Evolutionary conservation across 1,140 invertebrate genomes (phyloP), one percentile per base, ranked within the genome.

Genomic region (Drosophila sp.): DNA sequence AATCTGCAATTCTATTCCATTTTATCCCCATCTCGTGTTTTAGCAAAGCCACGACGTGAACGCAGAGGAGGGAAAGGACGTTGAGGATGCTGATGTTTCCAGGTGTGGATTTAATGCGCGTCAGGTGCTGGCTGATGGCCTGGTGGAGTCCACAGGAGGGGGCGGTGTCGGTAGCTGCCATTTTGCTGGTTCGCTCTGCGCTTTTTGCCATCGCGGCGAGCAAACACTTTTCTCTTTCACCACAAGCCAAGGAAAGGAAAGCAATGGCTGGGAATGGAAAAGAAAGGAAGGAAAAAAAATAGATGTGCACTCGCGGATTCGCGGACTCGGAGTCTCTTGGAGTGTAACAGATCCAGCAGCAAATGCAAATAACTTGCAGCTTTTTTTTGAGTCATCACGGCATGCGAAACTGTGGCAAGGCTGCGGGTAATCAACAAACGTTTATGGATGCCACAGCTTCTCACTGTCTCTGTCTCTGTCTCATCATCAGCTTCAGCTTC

Each of bases 381-480:
- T 45, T 7, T 38, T 13, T n/a, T 41, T 48, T 36, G 7, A 2
- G 27, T 43, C 14, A 18, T 25, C 36, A 62, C 36, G 7, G 51
- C 18, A 43, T 34, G 45, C 25, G 48, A 84, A 80, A 72, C 65
- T 86, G 83, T 87, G 82, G 82, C 82, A 76, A 82, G 71, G 75
- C 76, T 86, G 83, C 76, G 83, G 82, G 82, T 87, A 87, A 87
- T 87, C 82, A 87, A 87, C 83, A 87, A 87, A 76, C 83, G 83
- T 78, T 87, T 89, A 82, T 73, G 82, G 65, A 66, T 75, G 64
- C 82, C 83, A 63, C 65, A 71, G 40, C 56, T 45, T 8, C 36
- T 38, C n/a, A n/a, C n/a, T n/a, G n/a, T n/a, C n/a, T n/a, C n/a
- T n/a, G n/a, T n/a, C n/a, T n/a, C n/a, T n/a, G n/a, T n/a, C n/a